phyloP scores from a whole-genome alignment of 1,140 invertebrate genomes.

The Chelonus insularis region DNA sequence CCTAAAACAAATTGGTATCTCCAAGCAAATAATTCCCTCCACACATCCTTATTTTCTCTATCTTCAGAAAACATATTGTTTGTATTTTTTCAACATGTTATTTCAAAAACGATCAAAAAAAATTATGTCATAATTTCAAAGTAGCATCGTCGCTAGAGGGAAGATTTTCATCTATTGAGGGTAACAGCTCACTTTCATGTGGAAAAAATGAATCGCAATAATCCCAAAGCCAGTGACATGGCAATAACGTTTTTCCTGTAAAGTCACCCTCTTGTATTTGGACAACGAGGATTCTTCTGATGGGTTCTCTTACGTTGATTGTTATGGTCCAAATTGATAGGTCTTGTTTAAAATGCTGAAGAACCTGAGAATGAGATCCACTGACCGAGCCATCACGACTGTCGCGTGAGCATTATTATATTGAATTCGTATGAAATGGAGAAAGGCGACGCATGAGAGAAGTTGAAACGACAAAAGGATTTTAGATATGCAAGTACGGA shows the following conservation, averaged over 20 bases:
- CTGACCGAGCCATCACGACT: slow-evolving; percentile 20
- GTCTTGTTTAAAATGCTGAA: background rate
- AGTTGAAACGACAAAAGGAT: slow-evolving; percentile 21
- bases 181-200: slow-evolving; percentile 47
- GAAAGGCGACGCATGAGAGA: slow-evolving; percentile 33
- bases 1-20: too few species aligned
- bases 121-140: slow-evolving; percentile 9
- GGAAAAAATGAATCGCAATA: slow-evolving; percentile 53
- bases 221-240: slow-evolving; percentile 49
- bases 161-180: background rate
- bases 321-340: background rate
- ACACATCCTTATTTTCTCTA: too few species aligned
- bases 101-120: background rate
- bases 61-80: too few species aligned
- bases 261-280: slow-evolving; percentile 37
- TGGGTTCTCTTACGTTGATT: too few species aligned
- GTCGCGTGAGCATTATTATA: slow-evolving; percentile 44
- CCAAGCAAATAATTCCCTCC: too few species aligned
- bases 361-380: slow-evolving; percentile 29
- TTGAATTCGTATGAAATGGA: slow-evolving; percentile 47
- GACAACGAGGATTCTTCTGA: background rate
- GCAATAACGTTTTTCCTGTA: slow-evolving; percentile 45
- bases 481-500: background rate
- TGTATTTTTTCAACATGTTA: too few species aligned
- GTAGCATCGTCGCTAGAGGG: background rate